Evolutionary conservation across 2,113 vertebrate genomes (phyloP).

Genomic region (Fregata magnificens): DNA sequence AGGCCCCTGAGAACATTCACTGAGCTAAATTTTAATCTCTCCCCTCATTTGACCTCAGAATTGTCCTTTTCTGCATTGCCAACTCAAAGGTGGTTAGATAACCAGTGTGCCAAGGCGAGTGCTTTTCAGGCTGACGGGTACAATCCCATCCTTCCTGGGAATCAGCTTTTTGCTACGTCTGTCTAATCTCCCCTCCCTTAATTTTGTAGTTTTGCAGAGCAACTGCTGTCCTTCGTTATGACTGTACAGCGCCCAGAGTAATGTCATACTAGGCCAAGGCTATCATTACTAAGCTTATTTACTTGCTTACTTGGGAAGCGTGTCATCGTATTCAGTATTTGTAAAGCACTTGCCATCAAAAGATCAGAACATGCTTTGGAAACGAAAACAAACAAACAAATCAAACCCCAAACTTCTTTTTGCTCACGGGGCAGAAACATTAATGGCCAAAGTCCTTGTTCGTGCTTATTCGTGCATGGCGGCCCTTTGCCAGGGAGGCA

Average conservation of each 20-base stretch:
- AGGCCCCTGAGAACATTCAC: neutral
- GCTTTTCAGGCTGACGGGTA: neutral
- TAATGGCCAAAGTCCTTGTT: neutral
- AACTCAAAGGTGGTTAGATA: neutral
- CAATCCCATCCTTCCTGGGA: neutral
- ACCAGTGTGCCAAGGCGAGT: neutral
- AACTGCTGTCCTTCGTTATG: neutral
- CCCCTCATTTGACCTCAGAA: neutral
- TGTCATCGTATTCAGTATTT: neutral
- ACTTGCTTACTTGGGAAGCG: neutral
- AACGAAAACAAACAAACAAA: neutral
- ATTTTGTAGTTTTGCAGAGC: neutral
- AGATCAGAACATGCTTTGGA: neutral
- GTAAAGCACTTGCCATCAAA: neutral
- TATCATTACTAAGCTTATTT: slow-evolving; percentile 9
- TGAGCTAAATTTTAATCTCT: neutral
- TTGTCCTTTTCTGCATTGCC: neutral
- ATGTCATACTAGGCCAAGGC: neutral
- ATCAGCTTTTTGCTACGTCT: neutral
- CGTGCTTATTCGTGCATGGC: fast-evolving
- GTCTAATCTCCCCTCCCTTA: neutral
- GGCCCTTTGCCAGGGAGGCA: fast-evolving
- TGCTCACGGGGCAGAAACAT: neutral
- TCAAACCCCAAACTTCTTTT: neutral
- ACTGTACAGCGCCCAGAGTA: neutral